Percentiles rank a stretch among this genome's conserved stretches.
phyloP scores from a whole-genome alignment of 2,797 vertebrate species.

The Nannoperca obscura region DNA sequence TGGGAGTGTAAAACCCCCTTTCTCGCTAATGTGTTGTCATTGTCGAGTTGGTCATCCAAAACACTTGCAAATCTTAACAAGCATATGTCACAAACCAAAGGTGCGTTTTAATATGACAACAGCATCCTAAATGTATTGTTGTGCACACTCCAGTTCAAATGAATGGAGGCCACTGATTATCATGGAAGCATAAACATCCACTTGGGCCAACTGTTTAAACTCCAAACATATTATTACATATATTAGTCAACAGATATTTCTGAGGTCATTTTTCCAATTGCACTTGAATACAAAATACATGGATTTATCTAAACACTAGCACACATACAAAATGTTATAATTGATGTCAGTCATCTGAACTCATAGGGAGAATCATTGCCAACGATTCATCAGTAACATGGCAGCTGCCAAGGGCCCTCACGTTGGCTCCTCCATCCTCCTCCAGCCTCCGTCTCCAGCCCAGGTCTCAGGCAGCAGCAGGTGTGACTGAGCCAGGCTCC shows the following conservation, averaged over 20 bases:
- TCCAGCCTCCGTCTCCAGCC: constrained; percentile 58
- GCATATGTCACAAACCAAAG: constrained; percentile 73
- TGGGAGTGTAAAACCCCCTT: constrained; percentile 47
- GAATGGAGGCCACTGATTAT: constrained; percentile 55
- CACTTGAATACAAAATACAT: constrained; percentile 62
- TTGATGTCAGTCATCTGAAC: constrained; percentile 38
- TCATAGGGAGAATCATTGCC: constrained; percentile 76
- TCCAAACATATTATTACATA: constrained; percentile 50
- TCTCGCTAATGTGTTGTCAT: constrained; percentile 54
- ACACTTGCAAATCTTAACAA: constrained; percentile 66
- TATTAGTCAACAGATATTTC: constrained; percentile 44
- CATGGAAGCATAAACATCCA: constrained; percentile 43
- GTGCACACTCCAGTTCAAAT: constrained; percentile 43
- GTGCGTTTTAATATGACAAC: constrained; percentile 45
- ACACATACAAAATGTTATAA: constrained; percentile 39
- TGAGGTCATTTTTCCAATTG: constrained; percentile 47
- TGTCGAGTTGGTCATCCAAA: constrained; percentile 70
- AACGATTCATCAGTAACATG: constrained; percentile 65
- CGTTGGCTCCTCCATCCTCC: constrained; percentile 78
- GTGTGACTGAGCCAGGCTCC: constrained; percentile 74
- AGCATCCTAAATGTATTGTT: constrained; percentile 6
- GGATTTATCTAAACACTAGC: constrained; percentile 19
- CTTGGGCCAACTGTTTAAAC: constrained; percentile 43
- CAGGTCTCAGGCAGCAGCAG: constrained; percentile 25
- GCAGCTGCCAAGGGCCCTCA: constrained; percentile 56